Conservation (phyloP, 2,113 vertebrate genomes). For the Bufo bufo region DNA sequence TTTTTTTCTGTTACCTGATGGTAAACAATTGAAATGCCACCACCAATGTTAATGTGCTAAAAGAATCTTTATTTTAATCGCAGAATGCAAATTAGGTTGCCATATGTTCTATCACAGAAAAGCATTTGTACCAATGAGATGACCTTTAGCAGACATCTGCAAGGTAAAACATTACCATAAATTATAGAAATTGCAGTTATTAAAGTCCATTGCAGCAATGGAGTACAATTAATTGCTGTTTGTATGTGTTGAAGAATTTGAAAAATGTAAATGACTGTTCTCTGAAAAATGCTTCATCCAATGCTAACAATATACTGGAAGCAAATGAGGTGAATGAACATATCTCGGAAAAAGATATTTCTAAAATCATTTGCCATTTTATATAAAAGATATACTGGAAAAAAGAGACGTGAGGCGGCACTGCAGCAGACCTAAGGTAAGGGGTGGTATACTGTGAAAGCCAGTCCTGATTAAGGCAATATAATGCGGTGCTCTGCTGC, state of each 20-base stretch:
- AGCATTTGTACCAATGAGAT: neutral
- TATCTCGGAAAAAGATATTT: neutral
- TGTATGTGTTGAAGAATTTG: neutral
- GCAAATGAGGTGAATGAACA: neutral
- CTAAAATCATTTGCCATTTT: neutral
- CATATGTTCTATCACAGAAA: neutral
- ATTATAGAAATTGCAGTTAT: neutral
- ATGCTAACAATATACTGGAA: neutral
- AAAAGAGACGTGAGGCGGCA: no score
- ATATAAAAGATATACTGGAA: no score
- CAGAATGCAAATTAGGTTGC: neutral
- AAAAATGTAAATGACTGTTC: neutral
- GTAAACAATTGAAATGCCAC: neutral
- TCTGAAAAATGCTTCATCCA: neutral
- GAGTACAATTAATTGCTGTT: neutral
- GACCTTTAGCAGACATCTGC: neutral
- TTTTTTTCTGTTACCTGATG: neutral
- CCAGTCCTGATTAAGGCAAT: no score
- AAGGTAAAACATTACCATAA: neutral
- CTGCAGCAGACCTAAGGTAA: no score
- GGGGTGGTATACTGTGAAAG: no score
- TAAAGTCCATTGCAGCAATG: neutral
- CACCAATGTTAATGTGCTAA: neutral
- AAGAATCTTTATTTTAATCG: neutral
- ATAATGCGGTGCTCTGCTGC: no score